Percentiles rank a stretch among this genome's conserved stretches.
These are phyloP conservation scores for Incurvaria masculella DNA, from an alignment of 2,888 invertebrate species.

Conservation along the genomic window DNA sequence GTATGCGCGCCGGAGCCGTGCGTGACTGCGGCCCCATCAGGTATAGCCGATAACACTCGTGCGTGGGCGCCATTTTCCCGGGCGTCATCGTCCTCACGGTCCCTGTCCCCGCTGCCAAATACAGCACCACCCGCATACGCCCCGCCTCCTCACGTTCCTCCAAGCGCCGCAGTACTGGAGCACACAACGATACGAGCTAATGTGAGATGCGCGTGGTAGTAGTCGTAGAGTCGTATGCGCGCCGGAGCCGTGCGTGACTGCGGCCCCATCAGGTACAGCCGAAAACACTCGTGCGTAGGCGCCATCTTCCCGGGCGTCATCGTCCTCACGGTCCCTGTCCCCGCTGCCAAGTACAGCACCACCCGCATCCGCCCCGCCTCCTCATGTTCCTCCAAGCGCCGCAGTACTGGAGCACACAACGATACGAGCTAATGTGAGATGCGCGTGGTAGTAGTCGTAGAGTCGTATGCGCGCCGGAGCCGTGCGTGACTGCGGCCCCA, in stretches of 20 bases:
- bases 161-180: slow-evolving; percentile 40
- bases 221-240: slow-evolving; percentile 58
- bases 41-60: slow-evolving; percentile 30
- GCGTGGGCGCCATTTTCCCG: too few species aligned
- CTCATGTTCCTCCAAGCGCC: slow-evolving; percentile 38
- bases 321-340: background rate
- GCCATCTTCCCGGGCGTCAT: too few species aligned
- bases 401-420: slow-evolving; percentile 28
- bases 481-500: slow-evolving; percentile 31
- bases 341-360: slow-evolving; percentile 33
- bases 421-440: slow-evolving; percentile 6
- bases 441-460: slow-evolving; percentile 64
- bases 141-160: slow-evolving; percentile 29
- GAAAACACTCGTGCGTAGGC: slow-evolving; percentile 29
- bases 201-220: slow-evolving; percentile 59
- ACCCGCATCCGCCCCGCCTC: slow-evolving; percentile 26
- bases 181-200: slow-evolving; percentile 4
- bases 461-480: slow-evolving; percentile 51
- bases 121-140: slow-evolving; percentile 33
- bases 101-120: slow-evolving; percentile 26
- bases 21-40: slow-evolving; percentile 31
- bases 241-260: slow-evolving; percentile 36
- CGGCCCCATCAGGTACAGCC: slow-evolving; percentile 35
- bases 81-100: background rate
- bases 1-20: slow-evolving; percentile 47